phyloP scores from a whole-genome alignment of 2,888 invertebrate species.

The Cataglyphis rosenhaueri region DNA sequence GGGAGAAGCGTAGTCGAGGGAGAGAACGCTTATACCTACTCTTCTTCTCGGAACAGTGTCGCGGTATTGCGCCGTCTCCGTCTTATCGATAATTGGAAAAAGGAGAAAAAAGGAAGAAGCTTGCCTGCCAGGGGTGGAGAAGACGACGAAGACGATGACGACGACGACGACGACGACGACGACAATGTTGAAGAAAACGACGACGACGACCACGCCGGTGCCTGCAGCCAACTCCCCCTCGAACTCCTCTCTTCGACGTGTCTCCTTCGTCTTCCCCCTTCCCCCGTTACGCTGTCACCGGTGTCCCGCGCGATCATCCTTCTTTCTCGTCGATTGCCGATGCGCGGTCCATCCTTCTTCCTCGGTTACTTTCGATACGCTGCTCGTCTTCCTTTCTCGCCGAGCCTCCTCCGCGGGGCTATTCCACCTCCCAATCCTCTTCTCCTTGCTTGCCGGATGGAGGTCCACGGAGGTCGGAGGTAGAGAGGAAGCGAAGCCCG shows the following conservation, averaged over 20 bases:
- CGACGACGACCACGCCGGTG: constrained; percentile 54
- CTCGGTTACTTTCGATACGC: constrained; percentile 35
- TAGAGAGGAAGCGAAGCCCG: constrained; percentile 58
- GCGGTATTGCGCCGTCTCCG: constrained; percentile 79
- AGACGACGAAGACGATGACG: constrained; percentile 47
- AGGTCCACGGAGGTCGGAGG: constrained; percentile 72
- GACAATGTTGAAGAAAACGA: constrained; percentile 47
- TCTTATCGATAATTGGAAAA: constrained; percentile 83
- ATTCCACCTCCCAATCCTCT: constrained; percentile 67
- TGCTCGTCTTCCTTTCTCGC: constrained; percentile 55
- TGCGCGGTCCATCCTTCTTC: constrained; percentile 48
- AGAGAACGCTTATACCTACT: constrained; percentile 61
- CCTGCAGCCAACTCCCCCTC: constrained; percentile 55
- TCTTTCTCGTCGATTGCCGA: constrained; percentile 51
- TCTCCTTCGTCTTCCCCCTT: constrained; percentile 45
- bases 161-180: constrained; percentile 41
- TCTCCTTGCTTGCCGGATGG: constrained; percentile 54
- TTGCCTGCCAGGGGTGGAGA: constrained; percentile 46
- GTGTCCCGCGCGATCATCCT: constrained; percentile 45
- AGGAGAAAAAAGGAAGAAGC: constrained; percentile 70
- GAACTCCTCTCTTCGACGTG: constrained; percentile 52
- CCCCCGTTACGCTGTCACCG: background rate
- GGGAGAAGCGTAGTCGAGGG: constrained; percentile 55
- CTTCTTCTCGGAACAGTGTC: constrained; percentile 56
- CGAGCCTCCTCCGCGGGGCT: constrained; percentile 62